Base-by-base conservation (phyloP, 2,888 invertebrate species). In the Tyria jacobaeae region DNA sequence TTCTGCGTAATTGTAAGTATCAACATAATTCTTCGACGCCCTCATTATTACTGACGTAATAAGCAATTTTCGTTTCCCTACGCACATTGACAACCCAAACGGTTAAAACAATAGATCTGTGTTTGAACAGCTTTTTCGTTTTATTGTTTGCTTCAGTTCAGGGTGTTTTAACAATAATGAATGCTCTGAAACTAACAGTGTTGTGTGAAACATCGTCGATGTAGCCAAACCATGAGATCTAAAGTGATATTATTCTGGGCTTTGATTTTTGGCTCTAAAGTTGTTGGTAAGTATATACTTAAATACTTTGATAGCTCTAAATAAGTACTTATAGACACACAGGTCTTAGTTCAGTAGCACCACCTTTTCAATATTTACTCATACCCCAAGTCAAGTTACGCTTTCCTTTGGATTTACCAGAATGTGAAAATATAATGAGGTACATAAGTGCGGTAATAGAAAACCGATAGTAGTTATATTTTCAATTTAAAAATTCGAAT, bases 91-190 rank as follows among this genome's bases (percentile, higher is more conserved):
- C 58, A 66, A 68, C 68, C 52, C 31, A 62, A 71, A 67, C 64
- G 65, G 60, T 41, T 66, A 51, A 27, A 57, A 86, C 81, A 83
- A 85, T 77, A 72, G 70, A 57, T n/a, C 6, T 67, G 24, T 89
- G 79, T 89, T 69, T 89, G 70, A 62, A 81, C 89, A 89, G 89
- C 82, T 89, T 87, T 82, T 75, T 57, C 59, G 48, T 49, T 65
- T 52, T 49, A 68, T 75, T 84, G 73, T 83, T 82, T 82, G 78
- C 72, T 68, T 77, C 75, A 70, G 72, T 73, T 74, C 73, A 79
- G 72, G 69, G 64, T 71, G 76, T 78, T 81, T 81, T 80, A 83
- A 76, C 74, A 79, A 73, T 75, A 76, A 66, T 68, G 77, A 64
- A 78, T 71, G 66, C 61, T 75, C 57, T 60, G 55, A 63, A 76